Percentiles rank a stretch among this genome's conserved stretches.
Evolutionary conservation across 2,113 vertebrate species (phyloP).

Genomic region (Actinemys pallida): DNA sequence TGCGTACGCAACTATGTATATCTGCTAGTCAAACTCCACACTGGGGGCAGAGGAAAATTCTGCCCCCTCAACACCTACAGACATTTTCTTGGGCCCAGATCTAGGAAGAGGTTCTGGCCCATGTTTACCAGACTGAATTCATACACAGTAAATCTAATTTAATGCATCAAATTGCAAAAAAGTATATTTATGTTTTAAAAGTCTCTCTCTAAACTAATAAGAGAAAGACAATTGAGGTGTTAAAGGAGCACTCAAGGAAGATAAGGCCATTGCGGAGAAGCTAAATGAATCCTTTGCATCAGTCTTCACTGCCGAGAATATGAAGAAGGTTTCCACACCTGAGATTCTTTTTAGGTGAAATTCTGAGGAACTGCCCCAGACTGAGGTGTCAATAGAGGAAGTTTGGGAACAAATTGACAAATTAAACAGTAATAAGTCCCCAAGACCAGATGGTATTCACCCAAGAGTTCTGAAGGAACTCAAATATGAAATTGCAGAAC

Average conservation of each 20-base stretch:
- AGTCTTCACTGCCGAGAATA: neutral
- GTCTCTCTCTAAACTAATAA: neutral
- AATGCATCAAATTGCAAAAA: neutral
- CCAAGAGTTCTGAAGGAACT: neutral
- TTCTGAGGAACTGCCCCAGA: neutral
- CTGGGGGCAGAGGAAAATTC: neutral
- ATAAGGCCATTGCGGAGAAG: neutral
- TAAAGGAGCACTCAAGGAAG: neutral
- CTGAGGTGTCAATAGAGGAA: neutral
- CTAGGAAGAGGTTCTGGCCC: neutral
- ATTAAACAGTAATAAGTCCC: neutral
- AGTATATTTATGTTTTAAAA: neutral
- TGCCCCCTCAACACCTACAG: neutral
- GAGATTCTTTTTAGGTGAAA: neutral
- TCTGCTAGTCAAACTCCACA: neutral
- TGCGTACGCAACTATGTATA: neutral
- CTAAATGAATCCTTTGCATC: neutral
- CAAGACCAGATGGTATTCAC: neutral
- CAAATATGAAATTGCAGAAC: neutral
- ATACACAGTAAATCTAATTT: neutral
- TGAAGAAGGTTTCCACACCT: too few relatives aligned
- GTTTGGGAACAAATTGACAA: neutral
- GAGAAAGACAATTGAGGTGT: neutral
- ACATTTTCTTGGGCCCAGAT: fast-evolving
- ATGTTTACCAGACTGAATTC: neutral